Percentiles rank a stretch among this genome's conserved stretches.
These are phyloP conservation scores for Sycobia sp. DNA, from an alignment of 1,140 invertebrate genomes.

Conservation along the genomic window DNA sequence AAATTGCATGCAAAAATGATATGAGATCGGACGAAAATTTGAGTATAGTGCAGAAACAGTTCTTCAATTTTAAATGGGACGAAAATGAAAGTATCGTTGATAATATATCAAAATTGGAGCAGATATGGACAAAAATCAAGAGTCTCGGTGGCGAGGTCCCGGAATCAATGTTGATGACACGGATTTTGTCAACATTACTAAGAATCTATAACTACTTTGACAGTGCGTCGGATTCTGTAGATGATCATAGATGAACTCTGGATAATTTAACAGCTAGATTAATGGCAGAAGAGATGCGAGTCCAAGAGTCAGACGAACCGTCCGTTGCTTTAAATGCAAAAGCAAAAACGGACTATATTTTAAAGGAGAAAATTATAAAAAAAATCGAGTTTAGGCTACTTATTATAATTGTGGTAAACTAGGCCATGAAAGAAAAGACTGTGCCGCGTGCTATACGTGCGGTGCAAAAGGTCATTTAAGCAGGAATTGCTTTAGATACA, in stretches of 20 bases:
- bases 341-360: too few species aligned
- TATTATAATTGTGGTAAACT: not conserved
- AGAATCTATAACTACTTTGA: slow-evolving; percentile 42
- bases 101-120: too few species aligned
- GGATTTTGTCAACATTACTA: too few species aligned
- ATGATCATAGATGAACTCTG: slow-evolving; percentile 13
- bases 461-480: not conserved
- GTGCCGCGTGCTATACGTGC: too few species aligned
- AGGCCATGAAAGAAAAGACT: too few species aligned
- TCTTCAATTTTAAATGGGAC: slow-evolving; percentile 34
- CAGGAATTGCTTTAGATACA: not conserved
- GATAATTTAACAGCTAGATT: too few species aligned
- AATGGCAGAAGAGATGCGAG: too few species aligned
- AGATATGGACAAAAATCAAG: slow-evolving; percentile 19
- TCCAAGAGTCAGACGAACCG: too few species aligned
- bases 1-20: slow-evolving; percentile 41
- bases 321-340: too few species aligned
- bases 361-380: not conserved
- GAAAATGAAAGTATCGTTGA: slow-evolving; percentile 11
- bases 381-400: not conserved
- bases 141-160: slow-evolving; percentile 1
- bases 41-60: slow-evolving; percentile 33
- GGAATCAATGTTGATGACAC: not conserved
- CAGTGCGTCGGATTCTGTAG: slow-evolving; percentile 44
- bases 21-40: slow-evolving; percentile 38